Percentiles rank a stretch among this genome's conserved stretches.
Evolutionary conservation across 2,797 vertebrate species (phyloP).

Genomic region (Salarias fasciatus): DNA sequence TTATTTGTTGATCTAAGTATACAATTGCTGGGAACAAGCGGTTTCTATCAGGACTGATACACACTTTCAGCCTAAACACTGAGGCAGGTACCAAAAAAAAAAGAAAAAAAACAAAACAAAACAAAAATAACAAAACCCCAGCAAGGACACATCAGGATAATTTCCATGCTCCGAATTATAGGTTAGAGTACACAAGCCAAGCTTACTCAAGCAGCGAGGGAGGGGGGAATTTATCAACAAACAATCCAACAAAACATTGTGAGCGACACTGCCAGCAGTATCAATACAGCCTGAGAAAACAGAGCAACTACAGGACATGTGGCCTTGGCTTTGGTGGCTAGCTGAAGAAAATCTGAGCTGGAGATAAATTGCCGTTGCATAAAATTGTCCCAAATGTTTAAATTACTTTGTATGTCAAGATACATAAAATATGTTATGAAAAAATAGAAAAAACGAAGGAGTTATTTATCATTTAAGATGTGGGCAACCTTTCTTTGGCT

Average conservation of each 20-base stretch:
- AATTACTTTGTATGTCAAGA: background rate
- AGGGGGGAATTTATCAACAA: slow-evolving; percentile 27
- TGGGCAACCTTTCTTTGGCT: slow-evolving; percentile 15
- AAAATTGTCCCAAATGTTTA: background rate
- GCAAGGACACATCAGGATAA: slow-evolving; percentile 53
- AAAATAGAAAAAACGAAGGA: background rate
- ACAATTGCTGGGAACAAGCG: slow-evolving; percentile 39
- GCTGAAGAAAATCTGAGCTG: slow-evolving; percentile 1
- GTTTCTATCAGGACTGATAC: slow-evolving; percentile 39
- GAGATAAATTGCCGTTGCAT: background rate
- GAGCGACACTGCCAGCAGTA: slow-evolving; percentile 75
- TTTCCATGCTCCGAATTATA: slow-evolving; percentile 60
- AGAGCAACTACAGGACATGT: slow-evolving; percentile 12
- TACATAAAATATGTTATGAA: background rate
- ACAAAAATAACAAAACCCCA: slow-evolving; percentile 11
- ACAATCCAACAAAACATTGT: slow-evolving; percentile 37
- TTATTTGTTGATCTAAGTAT: slow-evolving; percentile 39
- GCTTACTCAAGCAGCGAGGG: background rate
- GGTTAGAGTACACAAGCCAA: slow-evolving; percentile 40
- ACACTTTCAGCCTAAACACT: slow-evolving; percentile 40
- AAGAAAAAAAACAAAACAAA: slow-evolving; percentile 18
- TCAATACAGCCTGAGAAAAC: slow-evolving; percentile 57
- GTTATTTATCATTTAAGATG: slow-evolving; percentile 2
- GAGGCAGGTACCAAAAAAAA: slow-evolving; percentile 51
- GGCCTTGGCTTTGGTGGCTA: slow-evolving; percentile 30